Conservation (phyloP, 2,113 vertebrate genomes). For the Onychostoma macrolepis region DNA sequence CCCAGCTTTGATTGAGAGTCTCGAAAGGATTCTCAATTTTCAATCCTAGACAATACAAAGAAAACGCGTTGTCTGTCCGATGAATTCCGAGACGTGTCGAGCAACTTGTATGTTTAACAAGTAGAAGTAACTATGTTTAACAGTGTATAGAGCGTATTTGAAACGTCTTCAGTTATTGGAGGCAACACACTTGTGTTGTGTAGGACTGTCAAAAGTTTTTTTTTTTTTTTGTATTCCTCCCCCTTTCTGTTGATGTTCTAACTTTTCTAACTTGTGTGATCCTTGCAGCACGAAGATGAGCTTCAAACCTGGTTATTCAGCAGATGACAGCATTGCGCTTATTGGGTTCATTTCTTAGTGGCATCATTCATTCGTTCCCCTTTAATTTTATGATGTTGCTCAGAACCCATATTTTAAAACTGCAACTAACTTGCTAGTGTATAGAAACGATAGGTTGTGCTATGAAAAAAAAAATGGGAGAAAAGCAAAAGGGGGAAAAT, state of each 20-base stretch:
- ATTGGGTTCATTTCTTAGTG: constrained; percentile 44
- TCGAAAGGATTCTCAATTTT: constrained; percentile 2
- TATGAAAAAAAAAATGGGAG: constrained; percentile 42
- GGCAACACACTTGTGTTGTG: constrained; percentile 48
- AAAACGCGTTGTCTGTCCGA: constrained; percentile 33
- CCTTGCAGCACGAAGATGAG: constrained; percentile 57
- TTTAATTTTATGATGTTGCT: constrained; percentile 31
- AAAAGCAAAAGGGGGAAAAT: constrained; percentile 38
- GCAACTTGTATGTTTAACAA: constrained; percentile 49
- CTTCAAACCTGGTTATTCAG: constrained; percentile 56
- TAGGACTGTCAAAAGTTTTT: constrained; percentile 50
- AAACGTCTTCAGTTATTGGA: constrained; percentile 46
- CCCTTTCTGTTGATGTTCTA: constrained; percentile 48
- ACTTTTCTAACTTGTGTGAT: constrained; percentile 61
- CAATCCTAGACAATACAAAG: constrained; percentile 31
- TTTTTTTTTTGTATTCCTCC: constrained; percentile 14
- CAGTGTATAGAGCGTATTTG: constrained; percentile 49
- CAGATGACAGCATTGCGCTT: constrained; percentile 52
- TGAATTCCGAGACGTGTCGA: constrained; percentile 36
- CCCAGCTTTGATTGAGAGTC: constrained; percentile 9
- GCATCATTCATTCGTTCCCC: constrained; percentile 51
- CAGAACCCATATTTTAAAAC: constrained; percentile 52
- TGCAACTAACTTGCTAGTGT: constrained; percentile 54
- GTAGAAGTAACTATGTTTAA: constrained; percentile 51
- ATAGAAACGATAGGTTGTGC: constrained; percentile 59